Evolutionary conservation across 2,113 vertebrate species (phyloP).

Genomic region (Xiphophorus hellerii): DNA sequence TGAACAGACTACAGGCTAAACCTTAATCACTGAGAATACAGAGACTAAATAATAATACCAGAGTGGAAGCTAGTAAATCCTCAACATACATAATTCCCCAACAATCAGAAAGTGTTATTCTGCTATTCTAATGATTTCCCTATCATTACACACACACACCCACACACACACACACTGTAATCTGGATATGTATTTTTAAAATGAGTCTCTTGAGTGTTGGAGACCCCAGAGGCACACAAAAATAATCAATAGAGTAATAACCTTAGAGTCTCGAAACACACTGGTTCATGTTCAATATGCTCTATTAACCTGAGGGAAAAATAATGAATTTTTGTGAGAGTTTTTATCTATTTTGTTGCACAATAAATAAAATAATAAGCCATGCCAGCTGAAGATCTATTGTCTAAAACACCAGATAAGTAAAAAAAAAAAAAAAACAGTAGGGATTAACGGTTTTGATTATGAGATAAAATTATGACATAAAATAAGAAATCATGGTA

Average conservation of each 20-base stretch:
- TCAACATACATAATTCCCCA: not conserved
- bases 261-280: not conserved
- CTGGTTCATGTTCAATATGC: not conserved
- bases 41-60: constrained; percentile 13
- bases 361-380: too few species aligned
- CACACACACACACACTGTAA: not conserved
- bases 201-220: not conserved
- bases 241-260: not conserved
- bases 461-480: not conserved
- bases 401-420: too few species aligned
- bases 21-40: constrained; percentile 3
- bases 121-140: not conserved
- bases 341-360: too few species aligned
- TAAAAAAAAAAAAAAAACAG: too few species aligned
- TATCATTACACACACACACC: too few species aligned
- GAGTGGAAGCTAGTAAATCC: not conserved
- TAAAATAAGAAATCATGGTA: not conserved
- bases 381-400: too few species aligned
- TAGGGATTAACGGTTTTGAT: not conserved
- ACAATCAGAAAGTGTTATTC: not conserved
- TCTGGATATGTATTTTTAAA: not conserved
- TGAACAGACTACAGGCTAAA: not conserved
- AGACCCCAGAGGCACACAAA: not conserved
- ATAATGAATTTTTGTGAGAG: not conserved
- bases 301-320: not conserved